Percentiles rank a stretch among this genome's conserved stretches.
Conservation (phyloP, 2,888 invertebrate species). For the Carpatolechia fugitivella region DNA sequence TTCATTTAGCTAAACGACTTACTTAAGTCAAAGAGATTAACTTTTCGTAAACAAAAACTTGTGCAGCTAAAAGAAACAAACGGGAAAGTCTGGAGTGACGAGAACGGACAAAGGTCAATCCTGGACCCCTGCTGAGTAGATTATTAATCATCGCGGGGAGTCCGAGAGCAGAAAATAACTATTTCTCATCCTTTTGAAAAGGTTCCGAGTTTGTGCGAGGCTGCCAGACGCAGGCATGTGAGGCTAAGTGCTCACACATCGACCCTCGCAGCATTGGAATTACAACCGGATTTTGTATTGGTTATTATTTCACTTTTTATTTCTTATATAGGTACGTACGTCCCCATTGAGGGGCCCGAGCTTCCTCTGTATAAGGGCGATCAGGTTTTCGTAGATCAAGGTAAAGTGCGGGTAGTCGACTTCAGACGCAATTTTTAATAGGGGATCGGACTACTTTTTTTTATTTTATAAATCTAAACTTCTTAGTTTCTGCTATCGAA, state of each 20-base stretch:
- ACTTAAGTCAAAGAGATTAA: conserved; percentile 25
- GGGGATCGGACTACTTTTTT: too few species aligned
- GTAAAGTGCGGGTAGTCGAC: too few species aligned
- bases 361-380: too few species aligned
- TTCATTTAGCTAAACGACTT: conserved; percentile 18
- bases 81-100: conserved; percentile 26
- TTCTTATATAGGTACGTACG: too few species aligned
- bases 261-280: conserved; percentile 28
- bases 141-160: conserved; percentile 67
- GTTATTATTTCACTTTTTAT: too few species aligned
- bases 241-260: conserved; percentile 53
- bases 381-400: too few species aligned
- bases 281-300: background rate
- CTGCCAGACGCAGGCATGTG: conserved; percentile 60
- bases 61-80: conserved; percentile 22
- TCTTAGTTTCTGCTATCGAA: too few species aligned
- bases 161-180: conserved; percentile 60
- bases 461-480: too few species aligned
- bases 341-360: too few species aligned
- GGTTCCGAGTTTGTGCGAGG: conserved; percentile 49
- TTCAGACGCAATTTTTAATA: too few species aligned
- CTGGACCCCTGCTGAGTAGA: conserved; percentile 55
- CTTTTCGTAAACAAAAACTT: conserved; percentile 29
- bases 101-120: conserved; percentile 61
- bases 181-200: conserved; percentile 72